phyloP scores from a whole-genome alignment of 2,888 invertebrate genomes.

The Sinotaia quadrata region DNA sequence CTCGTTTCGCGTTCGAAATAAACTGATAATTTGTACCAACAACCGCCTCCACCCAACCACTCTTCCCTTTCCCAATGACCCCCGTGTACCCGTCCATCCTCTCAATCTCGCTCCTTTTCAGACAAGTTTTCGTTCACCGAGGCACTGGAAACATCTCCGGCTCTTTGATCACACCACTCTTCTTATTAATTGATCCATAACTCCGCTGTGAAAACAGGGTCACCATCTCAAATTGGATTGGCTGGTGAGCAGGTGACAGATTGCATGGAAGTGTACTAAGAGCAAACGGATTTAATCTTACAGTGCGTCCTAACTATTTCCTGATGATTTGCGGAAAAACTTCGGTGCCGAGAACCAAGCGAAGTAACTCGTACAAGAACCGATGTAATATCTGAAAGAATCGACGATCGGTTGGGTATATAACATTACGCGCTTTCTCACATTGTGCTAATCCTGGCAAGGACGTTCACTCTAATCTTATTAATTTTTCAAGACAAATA shows the following conservation, averaged over 20 bases:
- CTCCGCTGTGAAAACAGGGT: conserved; percentile 21
- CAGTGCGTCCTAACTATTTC: too few relatives aligned
- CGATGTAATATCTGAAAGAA: too few relatives aligned
- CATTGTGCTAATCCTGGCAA: too few relatives aligned
- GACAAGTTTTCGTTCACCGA: neutral
- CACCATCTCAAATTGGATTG: conserved; percentile 34
- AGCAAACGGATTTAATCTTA: too few relatives aligned
- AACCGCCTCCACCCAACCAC: neutral
- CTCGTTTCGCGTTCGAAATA: neutral
- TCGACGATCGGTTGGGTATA: too few relatives aligned
- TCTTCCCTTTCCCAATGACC: neutral
- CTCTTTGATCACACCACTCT: conserved; percentile 29
- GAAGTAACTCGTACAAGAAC: too few relatives aligned
- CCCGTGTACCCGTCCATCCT: neutral
- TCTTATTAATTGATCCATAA: conserved; percentile 27
- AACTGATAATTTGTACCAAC: neutral
- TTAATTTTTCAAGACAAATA: too few relatives aligned
- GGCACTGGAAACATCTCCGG: conserved; percentile 1
- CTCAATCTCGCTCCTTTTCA: neutral
- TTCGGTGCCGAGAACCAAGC: too few relatives aligned
- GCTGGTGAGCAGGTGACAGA: neutral
- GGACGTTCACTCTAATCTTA: too few relatives aligned
- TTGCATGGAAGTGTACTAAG: conserved; percentile 1
- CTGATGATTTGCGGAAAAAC: too few relatives aligned
- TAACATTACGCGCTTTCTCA: too few relatives aligned